Base-by-base conservation (phyloP, 2,797 vertebrate species). In the Hypotaenidia philippensis region DNA sequence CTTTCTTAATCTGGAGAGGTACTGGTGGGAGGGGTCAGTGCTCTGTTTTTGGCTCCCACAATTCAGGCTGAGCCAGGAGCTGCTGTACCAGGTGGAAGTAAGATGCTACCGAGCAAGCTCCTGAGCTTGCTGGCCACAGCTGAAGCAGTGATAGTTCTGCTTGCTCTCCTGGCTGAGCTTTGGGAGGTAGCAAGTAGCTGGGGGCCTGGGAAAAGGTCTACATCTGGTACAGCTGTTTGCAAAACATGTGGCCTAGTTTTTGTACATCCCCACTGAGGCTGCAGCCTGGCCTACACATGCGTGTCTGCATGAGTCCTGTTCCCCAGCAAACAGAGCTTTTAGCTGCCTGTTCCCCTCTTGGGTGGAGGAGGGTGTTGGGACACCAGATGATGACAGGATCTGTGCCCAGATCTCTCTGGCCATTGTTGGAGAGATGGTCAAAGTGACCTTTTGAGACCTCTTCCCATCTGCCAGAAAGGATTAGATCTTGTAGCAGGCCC, bases 341-440 rank as follows among this genome's bases (percentile, higher is more conserved):
- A 61, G 56, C 52, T 74, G 59, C 27, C 45, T 13, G 1, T 27
- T 61, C 45, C 15, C 5, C 26, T 78, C 19, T 77, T 0, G 2
- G 10, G 31, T 32, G 14, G 9, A 8, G 8, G 38, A 16, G 4
- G 6, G 2, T 50, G 6, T 44, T 57, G 36, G 53, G 49, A 71
- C 38, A 63, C 25, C 23, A 55, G 29, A 13, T 49, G 1, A 11
- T 47, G 4, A 0, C 3, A 9, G 4, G 38, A 7, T 50, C 19
- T 83, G 79, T 6, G 2, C 44, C 60, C 40, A 71, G 0, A 71
- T 40, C 40, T 50, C 6, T 49, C 63, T 89, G 64, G 19, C 17
- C 70, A 36, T 5, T 17, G 5, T 18, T 40, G 72, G 41, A 83
- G 47, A 25, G 44, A 21, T 65, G 45, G 14, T 53, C 23, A 57